phyloP scores from a whole-genome alignment of 2,888 invertebrate species.

The Heteromurus nitidus region DNA sequence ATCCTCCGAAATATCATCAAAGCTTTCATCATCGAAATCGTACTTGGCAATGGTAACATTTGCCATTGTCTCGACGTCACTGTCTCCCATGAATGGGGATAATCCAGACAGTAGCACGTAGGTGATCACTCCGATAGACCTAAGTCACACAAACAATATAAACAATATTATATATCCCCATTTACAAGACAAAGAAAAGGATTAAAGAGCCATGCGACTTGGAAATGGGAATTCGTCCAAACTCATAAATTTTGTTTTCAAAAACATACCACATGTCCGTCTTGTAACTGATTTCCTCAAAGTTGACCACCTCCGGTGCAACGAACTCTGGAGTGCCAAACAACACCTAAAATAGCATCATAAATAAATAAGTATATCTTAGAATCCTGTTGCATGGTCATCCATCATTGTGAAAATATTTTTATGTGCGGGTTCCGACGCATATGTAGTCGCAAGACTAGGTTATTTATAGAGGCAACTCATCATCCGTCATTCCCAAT shows the following conservation, averaged over 20 bases:
- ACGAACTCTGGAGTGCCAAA: slow-evolving; percentile 99
- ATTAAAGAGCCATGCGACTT: no score
- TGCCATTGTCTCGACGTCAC: slow-evolving; percentile 98
- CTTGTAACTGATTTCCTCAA: slow-evolving; percentile 95
- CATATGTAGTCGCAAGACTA: no score
- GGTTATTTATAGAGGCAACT: slow-evolving; percentile 29
- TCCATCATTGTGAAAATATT: slow-evolving; percentile 6
- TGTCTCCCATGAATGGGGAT: slow-evolving; percentile 99
- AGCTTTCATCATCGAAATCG: slow-evolving; percentile 98
- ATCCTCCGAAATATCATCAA: slow-evolving; percentile 93
- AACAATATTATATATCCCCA: background rate
- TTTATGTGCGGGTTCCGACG: background rate
- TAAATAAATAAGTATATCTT: no score
- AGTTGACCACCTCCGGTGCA: slow-evolving; percentile 98
- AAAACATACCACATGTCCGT: slow-evolving; percentile 94
- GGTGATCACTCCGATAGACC: slow-evolving; percentile 72
- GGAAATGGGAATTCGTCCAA: no score
- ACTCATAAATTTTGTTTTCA: background rate
- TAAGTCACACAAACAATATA: slow-evolving; percentile 12
- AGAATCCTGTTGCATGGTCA: background rate
- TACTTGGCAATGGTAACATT: slow-evolving; percentile 98
- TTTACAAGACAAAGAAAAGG: no score
- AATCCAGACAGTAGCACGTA: slow-evolving; percentile 85
- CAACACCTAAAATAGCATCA: slow-evolving; percentile 79
- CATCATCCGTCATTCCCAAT: slow-evolving; percentile 12